phyloP scores from a whole-genome alignment of 2,113 vertebrate species.

The Phaetusa simplex region DNA sequence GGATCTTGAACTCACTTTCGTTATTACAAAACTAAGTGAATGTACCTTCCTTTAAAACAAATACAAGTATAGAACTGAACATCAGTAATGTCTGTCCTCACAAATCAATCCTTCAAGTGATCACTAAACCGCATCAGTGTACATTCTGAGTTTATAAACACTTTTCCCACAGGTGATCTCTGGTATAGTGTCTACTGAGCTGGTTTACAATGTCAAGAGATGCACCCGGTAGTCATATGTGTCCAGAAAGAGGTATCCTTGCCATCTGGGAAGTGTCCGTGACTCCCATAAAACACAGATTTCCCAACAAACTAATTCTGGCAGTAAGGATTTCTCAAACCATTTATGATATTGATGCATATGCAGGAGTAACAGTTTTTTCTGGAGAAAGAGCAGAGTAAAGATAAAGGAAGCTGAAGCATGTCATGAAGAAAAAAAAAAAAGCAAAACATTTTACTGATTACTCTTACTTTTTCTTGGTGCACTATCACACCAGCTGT shows the following conservation, averaged over 20 bases:
- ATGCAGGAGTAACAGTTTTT: background rate
- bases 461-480: background rate
- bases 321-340: background rate
- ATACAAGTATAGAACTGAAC: background rate
- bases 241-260: background rate
- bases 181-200: background rate
- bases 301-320: background rate
- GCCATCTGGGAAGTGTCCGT: background rate
- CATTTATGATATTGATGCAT: background rate
- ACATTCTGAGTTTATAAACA: background rate
- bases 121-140: accelerated
- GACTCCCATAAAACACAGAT: background rate
- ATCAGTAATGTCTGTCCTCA: background rate
- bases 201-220: background rate
- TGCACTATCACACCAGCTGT: background rate
- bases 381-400: background rate
- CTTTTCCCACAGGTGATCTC: background rate
- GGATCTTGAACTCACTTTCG: background rate
- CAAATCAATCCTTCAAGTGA: background rate
- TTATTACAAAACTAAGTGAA: background rate
- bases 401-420: background rate
- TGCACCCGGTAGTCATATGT: background rate
- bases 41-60: background rate
- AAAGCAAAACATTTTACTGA: background rate
- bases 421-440: background rate